Conservation (phyloP, 2,113 vertebrate genomes). For the Hucho hucho region DNA sequence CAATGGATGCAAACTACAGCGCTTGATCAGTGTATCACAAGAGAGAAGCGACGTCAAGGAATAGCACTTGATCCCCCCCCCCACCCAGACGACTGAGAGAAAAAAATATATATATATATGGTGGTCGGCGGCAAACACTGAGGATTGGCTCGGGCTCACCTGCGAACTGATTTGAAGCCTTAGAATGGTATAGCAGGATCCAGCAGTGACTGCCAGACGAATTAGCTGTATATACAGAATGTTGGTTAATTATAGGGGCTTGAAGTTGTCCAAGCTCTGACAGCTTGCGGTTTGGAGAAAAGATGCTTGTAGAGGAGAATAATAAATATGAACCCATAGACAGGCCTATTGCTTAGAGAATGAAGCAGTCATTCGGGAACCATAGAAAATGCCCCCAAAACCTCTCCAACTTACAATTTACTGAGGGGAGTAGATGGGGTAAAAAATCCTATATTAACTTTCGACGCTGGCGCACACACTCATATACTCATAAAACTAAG, state of each 20-base stretch:
- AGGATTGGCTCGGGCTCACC: slow-evolving; percentile 10
- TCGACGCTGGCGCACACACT: slow-evolving; percentile 21
- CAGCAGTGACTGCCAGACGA: slow-evolving; percentile 1
- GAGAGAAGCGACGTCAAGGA: slow-evolving; percentile 11
- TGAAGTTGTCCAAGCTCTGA: slow-evolving; percentile 12
- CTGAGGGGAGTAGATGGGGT: background rate
- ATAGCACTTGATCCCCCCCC: background rate
- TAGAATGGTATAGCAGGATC: background rate
- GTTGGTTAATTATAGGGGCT: slow-evolving; percentile 7
- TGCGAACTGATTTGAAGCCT: background rate
- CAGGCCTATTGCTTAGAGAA: background rate
- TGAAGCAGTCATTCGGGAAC: slow-evolving; percentile 29
- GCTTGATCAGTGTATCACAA: slow-evolving; percentile 38
- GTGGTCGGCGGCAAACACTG: background rate
- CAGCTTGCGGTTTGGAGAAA: slow-evolving; percentile 3
- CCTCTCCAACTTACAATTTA: slow-evolving; percentile 9
- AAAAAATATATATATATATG: background rate
- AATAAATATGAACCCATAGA: background rate
- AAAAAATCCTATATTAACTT: slow-evolving; percentile 11
- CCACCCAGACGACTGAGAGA: slow-evolving; percentile 14
- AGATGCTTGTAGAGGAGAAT: background rate
- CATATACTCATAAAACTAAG: slow-evolving; percentile 46
- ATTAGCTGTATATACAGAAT: background rate
- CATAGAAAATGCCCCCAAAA: slow-evolving; percentile 22
- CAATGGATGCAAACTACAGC: slow-evolving; percentile 41